Base-by-base conservation (phyloP, 1,140 invertebrate species). In the Mylabris phalerata region DNA sequence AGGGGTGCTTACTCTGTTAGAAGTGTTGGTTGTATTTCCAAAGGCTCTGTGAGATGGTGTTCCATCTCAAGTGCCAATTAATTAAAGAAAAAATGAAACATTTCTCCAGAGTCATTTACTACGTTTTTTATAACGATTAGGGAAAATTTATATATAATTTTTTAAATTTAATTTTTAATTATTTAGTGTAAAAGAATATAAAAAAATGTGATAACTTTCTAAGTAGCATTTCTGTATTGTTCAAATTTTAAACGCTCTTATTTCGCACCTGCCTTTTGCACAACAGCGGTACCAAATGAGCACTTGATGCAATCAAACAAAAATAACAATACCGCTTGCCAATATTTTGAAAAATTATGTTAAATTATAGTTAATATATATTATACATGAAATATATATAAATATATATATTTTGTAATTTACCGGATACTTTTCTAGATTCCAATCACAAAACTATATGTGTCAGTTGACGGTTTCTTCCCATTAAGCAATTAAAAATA, bases 401-500 rank as follows among this genome's bases (percentile, higher is more conserved):
- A 10, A 42, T 42, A 42, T 42, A 67, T 67, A 67, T 65, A 67
- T 65, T 67, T 66, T 67, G 50, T 65, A 60, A 59, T 60, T 64
- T 62, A 67, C 65, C 45, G 51, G 54, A 63, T 61, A 62, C 60
- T 62, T 67, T 65, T 67, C 52, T 67, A 65, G 63, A 62, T 57
- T 67, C 45, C 59, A 62, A 63, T 67, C 65, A 65, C 65, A 61
- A 66, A 61, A 19, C 19, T 66, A 64, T 63, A 61, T 65, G 63
- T 67, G 63, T 67, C 63, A 60, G 60, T 63, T 65, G 59, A 65
- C 59, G 57, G 51, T 63, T 64, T 63, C 61, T 66, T 63, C 62
- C 64, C 61, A 61, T 66, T 63, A 64, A 66, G 59, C 64, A 63
- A 64, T 63, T 64, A 52, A 64, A 57, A 64, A 57, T 62, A 63